Percentiles rank a stretch among this genome's conserved stretches.
Conservation (phyloP, 92 coral and sea anemone genomes). For the Ricordea florida region DNA sequence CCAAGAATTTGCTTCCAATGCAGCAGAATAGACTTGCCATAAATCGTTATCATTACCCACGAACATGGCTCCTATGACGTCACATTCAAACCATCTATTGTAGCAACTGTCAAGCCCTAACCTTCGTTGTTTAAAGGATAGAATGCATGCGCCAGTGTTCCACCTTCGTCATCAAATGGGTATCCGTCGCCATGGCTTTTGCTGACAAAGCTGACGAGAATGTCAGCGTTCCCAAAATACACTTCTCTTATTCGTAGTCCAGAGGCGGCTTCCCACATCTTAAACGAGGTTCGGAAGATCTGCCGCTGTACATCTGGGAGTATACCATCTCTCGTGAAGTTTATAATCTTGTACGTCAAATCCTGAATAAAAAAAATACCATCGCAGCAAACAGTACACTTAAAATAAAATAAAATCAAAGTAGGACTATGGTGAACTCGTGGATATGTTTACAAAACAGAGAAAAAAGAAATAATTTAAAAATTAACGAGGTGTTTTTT, state of each 20-base stretch:
- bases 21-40: neutral
- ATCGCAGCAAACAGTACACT: no score
- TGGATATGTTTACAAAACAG: no score
- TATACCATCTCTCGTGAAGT: slow-evolving; percentile 41
- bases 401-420: no score
- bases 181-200: slow-evolving; percentile 64
- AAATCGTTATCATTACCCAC: no score
- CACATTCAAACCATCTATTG: no score
- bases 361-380: slow-evolving; percentile 13
- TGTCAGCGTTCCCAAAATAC: slow-evolving; percentile 51
- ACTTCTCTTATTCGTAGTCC: slow-evolving; percentile 53
- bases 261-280: slow-evolving; percentile 58
- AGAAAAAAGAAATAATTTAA: no score
- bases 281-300: slow-evolving; percentile 54
- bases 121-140: slow-evolving; percentile 74
- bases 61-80: no score
- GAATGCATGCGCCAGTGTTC: slow-evolving; percentile 85
- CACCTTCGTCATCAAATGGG: slow-evolving; percentile 75
- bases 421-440: no score
- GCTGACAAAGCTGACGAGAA: slow-evolving; percentile 48
- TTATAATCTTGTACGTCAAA: slow-evolving; percentile 50
- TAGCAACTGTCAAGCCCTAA: neutral
- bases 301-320: slow-evolving; percentile 17
- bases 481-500: no score
- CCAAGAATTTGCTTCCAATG: neutral